Conservation (phyloP, 2,888 invertebrate genomes). For the Drosophila nr. fundita region DNA sequence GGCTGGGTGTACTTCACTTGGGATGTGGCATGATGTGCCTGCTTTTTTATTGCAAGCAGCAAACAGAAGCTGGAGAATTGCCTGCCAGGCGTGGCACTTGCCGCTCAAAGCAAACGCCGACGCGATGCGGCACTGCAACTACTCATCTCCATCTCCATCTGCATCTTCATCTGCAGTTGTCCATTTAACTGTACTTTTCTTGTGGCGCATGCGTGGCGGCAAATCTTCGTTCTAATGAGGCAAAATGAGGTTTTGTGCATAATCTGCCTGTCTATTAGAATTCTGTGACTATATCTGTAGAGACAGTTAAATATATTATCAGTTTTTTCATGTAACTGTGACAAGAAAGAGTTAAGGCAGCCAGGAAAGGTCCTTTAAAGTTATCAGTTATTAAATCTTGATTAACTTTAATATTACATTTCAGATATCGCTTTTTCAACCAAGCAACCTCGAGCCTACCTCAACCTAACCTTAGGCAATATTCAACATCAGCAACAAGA, state of each 20-base stretch:
- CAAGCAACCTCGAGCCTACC: background rate
- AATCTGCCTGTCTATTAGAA: constrained; percentile 13
- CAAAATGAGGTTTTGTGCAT: constrained; percentile 37
- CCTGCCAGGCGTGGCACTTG: constrained; percentile 3
- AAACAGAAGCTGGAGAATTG: constrained; percentile 46
- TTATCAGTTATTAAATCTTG: background rate
- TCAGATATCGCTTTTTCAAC: background rate
- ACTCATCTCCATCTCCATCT: constrained; percentile 37
- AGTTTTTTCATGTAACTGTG: too few species aligned
- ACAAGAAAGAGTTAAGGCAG: background rate
- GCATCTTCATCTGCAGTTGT: constrained; percentile 28
- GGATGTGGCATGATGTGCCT: constrained; percentile 29
- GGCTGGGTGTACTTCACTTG: constrained; percentile 2
- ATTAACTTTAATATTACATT: background rate
- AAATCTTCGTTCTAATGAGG: constrained; percentile 53
- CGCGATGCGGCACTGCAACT: constrained; percentile 12
- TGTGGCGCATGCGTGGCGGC: constrained; percentile 55
- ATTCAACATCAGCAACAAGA: background rate
- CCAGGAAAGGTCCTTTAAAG: background rate
- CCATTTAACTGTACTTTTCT: constrained; percentile 66
- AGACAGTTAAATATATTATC: background rate
- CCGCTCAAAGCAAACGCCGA: constrained; percentile 34
- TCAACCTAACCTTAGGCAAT: background rate
- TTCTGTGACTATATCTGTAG: background rate
- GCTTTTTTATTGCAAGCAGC: constrained; percentile 46